Evolutionary conservation across 1,140 invertebrate species (phyloP).

Genomic region (Zophobas morio): DNA sequence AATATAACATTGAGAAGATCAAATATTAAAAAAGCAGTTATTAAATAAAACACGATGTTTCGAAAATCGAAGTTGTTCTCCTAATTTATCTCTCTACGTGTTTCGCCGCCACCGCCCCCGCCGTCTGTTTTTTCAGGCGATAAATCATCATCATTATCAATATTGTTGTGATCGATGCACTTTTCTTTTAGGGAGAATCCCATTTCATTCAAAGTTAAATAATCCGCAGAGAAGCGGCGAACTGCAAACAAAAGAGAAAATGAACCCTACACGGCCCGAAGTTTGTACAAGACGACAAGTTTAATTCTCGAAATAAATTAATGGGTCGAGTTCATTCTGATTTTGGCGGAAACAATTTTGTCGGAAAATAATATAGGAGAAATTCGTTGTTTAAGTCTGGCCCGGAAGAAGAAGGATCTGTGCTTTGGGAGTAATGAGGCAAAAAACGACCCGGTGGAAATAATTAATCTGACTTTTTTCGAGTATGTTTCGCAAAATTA

Average conservation of each 20-base stretch:
- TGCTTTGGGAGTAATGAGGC: constrained; percentile 9
- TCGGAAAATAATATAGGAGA: neutral
- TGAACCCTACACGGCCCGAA: constrained; percentile 4
- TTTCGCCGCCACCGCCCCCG: no score
- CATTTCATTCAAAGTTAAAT: neutral
- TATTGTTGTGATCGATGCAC: no score
- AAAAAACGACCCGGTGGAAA: constrained; percentile 24
- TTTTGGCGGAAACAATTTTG: constrained; percentile 9
- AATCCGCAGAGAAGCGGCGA: constrained; percentile 5
- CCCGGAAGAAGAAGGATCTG: neutral
- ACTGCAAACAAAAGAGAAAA: constrained; percentile 28
- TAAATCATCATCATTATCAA: no score
- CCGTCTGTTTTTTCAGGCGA: no score
- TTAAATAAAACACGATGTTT: no score
- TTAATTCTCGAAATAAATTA: constrained; percentile 36
- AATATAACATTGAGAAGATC: no score
- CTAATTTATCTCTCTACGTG: no score
- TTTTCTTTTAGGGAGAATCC: no score
- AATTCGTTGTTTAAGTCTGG: neutral
- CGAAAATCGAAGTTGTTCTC: no score
- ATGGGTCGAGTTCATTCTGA: constrained; percentile 3
- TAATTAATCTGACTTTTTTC: constrained; percentile 36
- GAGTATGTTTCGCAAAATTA: constrained; percentile 35
- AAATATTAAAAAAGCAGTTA: no score
- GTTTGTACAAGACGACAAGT: constrained; percentile 22